Evolutionary conservation across 1,140 invertebrate species (phyloP), one percentile per base, ranked within the genome.

Genomic region (Pogonus chalceus): DNA sequence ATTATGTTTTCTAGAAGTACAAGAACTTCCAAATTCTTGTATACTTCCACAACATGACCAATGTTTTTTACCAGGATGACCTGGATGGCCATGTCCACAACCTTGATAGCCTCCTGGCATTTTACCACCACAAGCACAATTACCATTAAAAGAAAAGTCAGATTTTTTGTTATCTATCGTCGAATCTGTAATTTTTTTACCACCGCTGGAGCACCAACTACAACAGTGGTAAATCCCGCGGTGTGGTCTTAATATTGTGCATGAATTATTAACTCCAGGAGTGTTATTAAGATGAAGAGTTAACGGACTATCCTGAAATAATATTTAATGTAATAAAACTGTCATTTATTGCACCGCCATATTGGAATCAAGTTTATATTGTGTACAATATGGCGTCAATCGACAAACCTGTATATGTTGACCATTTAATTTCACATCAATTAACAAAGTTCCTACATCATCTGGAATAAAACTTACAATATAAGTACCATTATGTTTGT

Each of bases 41-140:
- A 79, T 71, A 66, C 72, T 78, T 51, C 81, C 85, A 66, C 85
- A 88, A 61, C 87, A 89, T n/a, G 85, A 88, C 86, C 87, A 89
- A 69, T 89, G 85, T 35, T 82, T 72, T 52, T 78, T 68, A 35
- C 85, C 84, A 14, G 85, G 85, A 75, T 88, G 86, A 20, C 84
- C 85, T 37, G 74, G 70, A 65, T 88, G 85, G 18, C 85, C 86
- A 72, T 89, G 87, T 0, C 87, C 86, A 64, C 86, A 89, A 61
- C 85, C 85, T 66, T 75, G 79, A 60, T 88, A 88, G 18, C 85
- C 85, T 49, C 79, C 81, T 54, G 78, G 79, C 84, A 89, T 88
- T 24, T 70, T 75, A 21, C 82, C 82, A 9, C 77, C 79, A 61
- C 86, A 88, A 2, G 77, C 84, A 69, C 87, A 89, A 39, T n/a